Evolutionary conservation across 37 sponge, comb jelly and placozoan species (phyloP), one percentile per base, ranked within the genome.

Genomic region (Ephydatia muelleri): DNA sequence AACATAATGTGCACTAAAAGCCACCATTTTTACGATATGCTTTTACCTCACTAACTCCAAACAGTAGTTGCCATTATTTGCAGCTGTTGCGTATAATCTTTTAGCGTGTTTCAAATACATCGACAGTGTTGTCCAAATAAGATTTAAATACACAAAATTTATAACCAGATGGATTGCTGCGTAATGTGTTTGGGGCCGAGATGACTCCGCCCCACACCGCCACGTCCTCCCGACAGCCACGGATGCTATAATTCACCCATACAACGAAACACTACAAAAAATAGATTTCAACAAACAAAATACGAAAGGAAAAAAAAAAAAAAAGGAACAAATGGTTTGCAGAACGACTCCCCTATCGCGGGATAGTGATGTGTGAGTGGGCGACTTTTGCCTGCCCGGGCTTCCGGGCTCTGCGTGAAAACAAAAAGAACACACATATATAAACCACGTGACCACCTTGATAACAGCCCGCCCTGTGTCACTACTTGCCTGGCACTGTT

Each of bases 1-100:
- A 36, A 22, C 47, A 8, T 8, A 31, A 13, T 3, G 22, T 8
- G 8, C 28, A 75, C 38, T 38, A 6, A 75, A n/a, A 0, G 8
- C 32, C 72, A 34, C 21, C 30, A 19, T 71, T 16, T 33, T 1
- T 25, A 33, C 72, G 31, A 78, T 37, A 19, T 5, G 14, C 19
- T 11, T 67, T 49, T 33, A 79, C 80, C 80, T 79, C 34, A 79
- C 80, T 3, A 79, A 67, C 36, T 79, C 67, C 80, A 79, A 23
- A 29, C 80, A 79, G 66, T 79, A 79, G 33, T 39, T 48, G 13
- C 16, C 65, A 29, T 67, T 65, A 67, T 34, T 33, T 23, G 33
- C 26, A 72, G 72, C 72, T 14, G 30, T 21, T 27, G 29, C 74
- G 19, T 57, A 57, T 11, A 57, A 13, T 57, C 57, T 57, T 11